Evolutionary conservation across 2,888 invertebrate genomes (phyloP).

Genomic region (Portevinia maculata): DNA sequence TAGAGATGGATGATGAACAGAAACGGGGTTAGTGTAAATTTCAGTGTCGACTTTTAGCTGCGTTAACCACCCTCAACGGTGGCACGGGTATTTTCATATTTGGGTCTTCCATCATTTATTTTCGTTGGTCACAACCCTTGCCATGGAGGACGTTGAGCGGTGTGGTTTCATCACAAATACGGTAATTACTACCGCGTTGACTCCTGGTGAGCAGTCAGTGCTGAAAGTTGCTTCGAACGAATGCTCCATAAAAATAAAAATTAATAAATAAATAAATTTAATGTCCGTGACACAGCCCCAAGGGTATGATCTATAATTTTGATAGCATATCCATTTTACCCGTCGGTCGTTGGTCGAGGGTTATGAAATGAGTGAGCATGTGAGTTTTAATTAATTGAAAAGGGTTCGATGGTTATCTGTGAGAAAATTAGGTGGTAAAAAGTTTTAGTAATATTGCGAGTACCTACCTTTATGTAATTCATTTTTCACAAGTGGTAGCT

Average conservation of each 20-base stretch:
- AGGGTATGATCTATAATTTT: slow-evolving; percentile 73
- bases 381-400: slow-evolving; percentile 69
- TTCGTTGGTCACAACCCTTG: slow-evolving; percentile 35
- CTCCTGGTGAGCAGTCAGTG: slow-evolving; percentile 12
- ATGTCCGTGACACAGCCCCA: slow-evolving; percentile 59
- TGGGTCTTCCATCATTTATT: slow-evolving; percentile 67
- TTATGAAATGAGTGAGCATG: slow-evolving; percentile 31
- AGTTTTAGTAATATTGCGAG: slow-evolving; percentile 1
- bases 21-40: slow-evolving; percentile 54
- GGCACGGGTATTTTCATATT: slow-evolving; percentile 16
- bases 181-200: slow-evolving; percentile 58
- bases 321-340: slow-evolving; percentile 46
- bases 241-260: no score
- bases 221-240: no score
- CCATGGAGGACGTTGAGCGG: slow-evolving; percentile 10
- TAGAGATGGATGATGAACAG: not conserved
- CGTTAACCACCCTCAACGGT: slow-evolving; percentile 40
- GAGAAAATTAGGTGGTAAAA: slow-evolving; percentile 2
- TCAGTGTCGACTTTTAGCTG: slow-evolving; percentile 49
- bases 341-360: not conserved
- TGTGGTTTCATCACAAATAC: slow-evolving; percentile 39
- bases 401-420: slow-evolving; percentile 17
- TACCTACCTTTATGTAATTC: not conserved
- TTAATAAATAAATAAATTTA: slow-evolving; percentile 59
- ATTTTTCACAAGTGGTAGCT: no score